Percentiles rank a stretch among this genome's conserved stretches.
Evolutionary conservation across 2,888 invertebrate genomes (phyloP).

Genomic region (Leptinotarsa rubiginosa): DNA sequence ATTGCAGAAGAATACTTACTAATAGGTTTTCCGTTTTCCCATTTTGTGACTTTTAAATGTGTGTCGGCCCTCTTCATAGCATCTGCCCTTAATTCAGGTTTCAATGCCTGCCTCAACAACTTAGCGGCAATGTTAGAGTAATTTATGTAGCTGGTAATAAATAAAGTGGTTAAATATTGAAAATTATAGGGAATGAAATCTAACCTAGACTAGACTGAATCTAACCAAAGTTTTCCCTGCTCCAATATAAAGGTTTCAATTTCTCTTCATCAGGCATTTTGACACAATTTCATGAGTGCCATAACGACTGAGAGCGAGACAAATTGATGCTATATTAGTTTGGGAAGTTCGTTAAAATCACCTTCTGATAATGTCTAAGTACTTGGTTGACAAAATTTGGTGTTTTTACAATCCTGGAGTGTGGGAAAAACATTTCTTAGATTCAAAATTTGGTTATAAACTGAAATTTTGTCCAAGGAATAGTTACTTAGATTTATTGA

Average conservation of each 20-base stretch:
- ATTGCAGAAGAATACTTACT: conserved; percentile 72
- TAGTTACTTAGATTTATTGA: too few species aligned
- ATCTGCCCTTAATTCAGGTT: conserved; percentile 78
- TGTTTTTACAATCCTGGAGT: neutral
- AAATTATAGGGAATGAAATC: too few species aligned
- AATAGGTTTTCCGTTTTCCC: conserved; percentile 89
- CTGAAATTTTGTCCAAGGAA: neutral
- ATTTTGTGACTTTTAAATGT: conserved; percentile 85
- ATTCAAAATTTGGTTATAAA: neutral
- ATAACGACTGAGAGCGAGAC: too few species aligned
- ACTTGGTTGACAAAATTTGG: neutral
- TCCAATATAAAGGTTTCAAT: too few species aligned
- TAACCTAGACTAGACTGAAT: too few species aligned
- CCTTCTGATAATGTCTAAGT: too few species aligned
- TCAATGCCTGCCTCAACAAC: conserved; percentile 83
- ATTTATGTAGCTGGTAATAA: conserved; percentile 86
- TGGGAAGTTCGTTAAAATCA: too few species aligned
- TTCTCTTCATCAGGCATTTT: too few species aligned
- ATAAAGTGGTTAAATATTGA: conserved; percentile 21
- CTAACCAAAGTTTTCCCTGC: too few species aligned
- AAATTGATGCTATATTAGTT: too few species aligned
- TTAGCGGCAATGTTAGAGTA: conserved; percentile 94
- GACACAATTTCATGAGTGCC: too few species aligned
- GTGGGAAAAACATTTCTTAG: neutral
- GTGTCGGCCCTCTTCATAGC: conserved; percentile 82